Evolutionary conservation across 92 coral and sea anemone species (phyloP), one percentile per base, ranked within the genome.

Genomic region (Chrysogorgia sp.): DNA sequence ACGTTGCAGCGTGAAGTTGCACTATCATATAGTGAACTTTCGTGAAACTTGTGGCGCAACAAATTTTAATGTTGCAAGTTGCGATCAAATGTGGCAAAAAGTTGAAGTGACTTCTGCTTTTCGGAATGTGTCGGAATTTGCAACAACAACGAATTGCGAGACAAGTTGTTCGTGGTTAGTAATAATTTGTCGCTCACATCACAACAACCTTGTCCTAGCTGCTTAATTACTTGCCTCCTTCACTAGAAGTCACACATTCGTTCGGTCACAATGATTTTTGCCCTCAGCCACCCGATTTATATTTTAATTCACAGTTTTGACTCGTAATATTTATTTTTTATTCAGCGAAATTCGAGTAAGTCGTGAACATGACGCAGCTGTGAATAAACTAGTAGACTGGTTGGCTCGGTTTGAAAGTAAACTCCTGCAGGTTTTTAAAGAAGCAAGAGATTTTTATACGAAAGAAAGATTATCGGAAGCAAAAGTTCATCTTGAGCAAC

Each of bases 391-490:
- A 62, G 85, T 88, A 32, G 93, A 93, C 65, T 91, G 98, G 98
- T 88, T 89, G 30, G 90, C 96, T 1, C 89, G 90, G 75, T 93
- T 93, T 66, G 98, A 91, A 76, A 53, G 60, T 75, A 91, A 85
- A 70, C 70, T 93, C 17, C 81, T 80, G 14, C 90, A 85, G 56
- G 89, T 96, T 24, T 83, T 86, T 34, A 67, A 48, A 37, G 90
- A 89, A 58, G 87, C 86, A 58, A 93, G 82, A 68, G 98, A 93
- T 28, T 93, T 93, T 74, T 85, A 93, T 84, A 74, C 84, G 14
- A 88, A 87, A 63, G 98, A 93, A 86, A 89, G 98, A 47, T 45
- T 93, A 63, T 93, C 97, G 3, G 98, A 93, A 77, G 88, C 98
- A 2, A 89, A 77, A 69, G 76, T 67, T 4, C 89, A 93, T 71